Evolutionary conservation across 2,113 vertebrate genomes (phyloP).

Genomic region (Pardalotus punctatus): DNA sequence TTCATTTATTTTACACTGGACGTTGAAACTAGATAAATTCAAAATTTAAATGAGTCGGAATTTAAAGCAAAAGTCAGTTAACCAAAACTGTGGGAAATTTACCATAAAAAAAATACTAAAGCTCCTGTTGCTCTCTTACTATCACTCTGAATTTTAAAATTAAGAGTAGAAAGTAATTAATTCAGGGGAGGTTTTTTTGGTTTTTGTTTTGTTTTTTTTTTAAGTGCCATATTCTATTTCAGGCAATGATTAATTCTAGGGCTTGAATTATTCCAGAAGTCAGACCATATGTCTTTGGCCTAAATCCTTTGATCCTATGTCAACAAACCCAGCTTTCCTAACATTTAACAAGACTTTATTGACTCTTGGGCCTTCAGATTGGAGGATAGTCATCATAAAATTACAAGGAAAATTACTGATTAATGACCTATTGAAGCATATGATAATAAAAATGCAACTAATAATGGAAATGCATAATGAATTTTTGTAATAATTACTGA

Average conservation of each 20-base stretch:
- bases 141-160: background rate
- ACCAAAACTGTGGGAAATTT: background rate
- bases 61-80: background rate
- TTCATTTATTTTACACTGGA: background rate
- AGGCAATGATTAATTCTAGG: background rate
- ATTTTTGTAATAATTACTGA: background rate
- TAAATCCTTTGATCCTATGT: background rate
- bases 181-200: accelerated
- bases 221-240: background rate
- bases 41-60: background rate
- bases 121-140: background rate
- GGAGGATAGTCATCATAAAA: background rate
- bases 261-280: background rate
- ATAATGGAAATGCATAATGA: background rate
- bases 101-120: background rate
- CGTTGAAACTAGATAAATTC: background rate
- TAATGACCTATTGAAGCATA: background rate
- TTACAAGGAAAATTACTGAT: background rate
- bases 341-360: background rate
- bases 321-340: background rate
- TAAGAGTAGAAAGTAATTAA: background rate
- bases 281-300: background rate
- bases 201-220: too few species aligned
- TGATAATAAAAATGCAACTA: accelerated
- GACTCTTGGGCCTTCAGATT: background rate